Evolutionary conservation across 1,140 invertebrate genomes (phyloP), one percentile per base, ranked within the genome.

Genomic region (Dendroctonus valens): DNA sequence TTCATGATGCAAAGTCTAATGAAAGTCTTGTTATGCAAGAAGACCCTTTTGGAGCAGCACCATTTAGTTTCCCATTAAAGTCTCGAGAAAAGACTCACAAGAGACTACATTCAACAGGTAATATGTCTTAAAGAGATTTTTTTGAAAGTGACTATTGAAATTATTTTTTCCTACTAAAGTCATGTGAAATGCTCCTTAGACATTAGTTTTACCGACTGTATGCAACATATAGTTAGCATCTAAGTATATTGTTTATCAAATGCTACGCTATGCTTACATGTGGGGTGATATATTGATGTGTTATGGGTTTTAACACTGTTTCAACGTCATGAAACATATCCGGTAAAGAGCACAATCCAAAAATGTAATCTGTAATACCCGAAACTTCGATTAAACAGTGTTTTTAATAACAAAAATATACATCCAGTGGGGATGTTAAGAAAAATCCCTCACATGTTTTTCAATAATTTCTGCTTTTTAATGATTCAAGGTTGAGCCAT

Each of bases 1-100:
- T 90, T 77, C 85, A 86, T 62, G 89, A 89, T 72, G 88, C 90
- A 2, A 90, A 90, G 74, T 90, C 88, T 72, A 81, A 87, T 49
- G 89, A 91, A 79, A 89, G 87, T 78, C 88, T 89, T 86, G 85
- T 85, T n/a, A 83, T 85, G n/a, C 81, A 85, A 37, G 86, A 89
- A 72, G 90, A 93, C 82, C 91, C 91, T 49, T 93, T 93, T 75
- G 85, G 89, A 74, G 88, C 88, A 70, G 91, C 90, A 63, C 91
- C 91, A 42, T 92, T 93, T 76, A 90, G 84, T 79, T 83, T 89
- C 78, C 88, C 89, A 75, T 66, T 71, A 26, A 73, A 74, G 55
- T 70, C 73, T 48, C 67, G 75, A 38, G 72, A 75, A 63, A 69
- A 73, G 53, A 59, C 70, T 40, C 72, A 72, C 39, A 78, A 78